Evolutionary conservation across 1,140 invertebrate genomes (phyloP).

Genomic region (Zaprionus camerounensis): DNA sequence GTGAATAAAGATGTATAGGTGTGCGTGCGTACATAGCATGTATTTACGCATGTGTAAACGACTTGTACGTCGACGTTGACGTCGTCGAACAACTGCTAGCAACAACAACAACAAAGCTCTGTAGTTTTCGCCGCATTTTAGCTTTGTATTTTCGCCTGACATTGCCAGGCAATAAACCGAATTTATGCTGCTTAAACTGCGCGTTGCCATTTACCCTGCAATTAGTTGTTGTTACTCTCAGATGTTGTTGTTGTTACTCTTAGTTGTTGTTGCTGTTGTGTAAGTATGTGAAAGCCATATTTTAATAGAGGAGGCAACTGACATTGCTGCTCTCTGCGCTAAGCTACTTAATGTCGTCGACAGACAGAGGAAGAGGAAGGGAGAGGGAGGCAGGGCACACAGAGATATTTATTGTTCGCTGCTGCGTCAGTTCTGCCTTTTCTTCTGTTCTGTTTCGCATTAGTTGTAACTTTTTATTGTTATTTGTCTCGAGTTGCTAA

Average conservation of each 20-base stretch:
- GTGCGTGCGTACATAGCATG: constrained; percentile 1
- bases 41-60: constrained; percentile 32
- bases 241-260: constrained; percentile 10
- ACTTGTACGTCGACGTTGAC: constrained; percentile 38
- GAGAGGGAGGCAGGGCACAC: not conserved
- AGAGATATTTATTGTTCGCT: constrained; percentile 53
- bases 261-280: constrained; percentile 25
- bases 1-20: constrained; percentile 6
- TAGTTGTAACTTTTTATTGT: constrained; percentile 20
- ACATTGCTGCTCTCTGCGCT: constrained; percentile 25
- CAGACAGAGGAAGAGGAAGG: not conserved
- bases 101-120: constrained; percentile 36
- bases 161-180: constrained; percentile 35
- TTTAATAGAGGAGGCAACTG: constrained; percentile 11
- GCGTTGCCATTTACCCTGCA: constrained; percentile 26
- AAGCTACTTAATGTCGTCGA: constrained; percentile 54
- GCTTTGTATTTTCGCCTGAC: constrained; percentile 29
- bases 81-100: constrained; percentile 35
- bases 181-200: constrained; percentile 37
- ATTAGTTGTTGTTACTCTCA: constrained; percentile 30
- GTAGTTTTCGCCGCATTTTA: constrained; percentile 37
- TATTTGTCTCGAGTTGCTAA: constrained; percentile 1
- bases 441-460: constrained; percentile 14
- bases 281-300: constrained; percentile 17
- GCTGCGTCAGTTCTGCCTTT: constrained; percentile 27